Conservation (phyloP, 2,113 vertebrate species). For the Xenus cinereus region DNA sequence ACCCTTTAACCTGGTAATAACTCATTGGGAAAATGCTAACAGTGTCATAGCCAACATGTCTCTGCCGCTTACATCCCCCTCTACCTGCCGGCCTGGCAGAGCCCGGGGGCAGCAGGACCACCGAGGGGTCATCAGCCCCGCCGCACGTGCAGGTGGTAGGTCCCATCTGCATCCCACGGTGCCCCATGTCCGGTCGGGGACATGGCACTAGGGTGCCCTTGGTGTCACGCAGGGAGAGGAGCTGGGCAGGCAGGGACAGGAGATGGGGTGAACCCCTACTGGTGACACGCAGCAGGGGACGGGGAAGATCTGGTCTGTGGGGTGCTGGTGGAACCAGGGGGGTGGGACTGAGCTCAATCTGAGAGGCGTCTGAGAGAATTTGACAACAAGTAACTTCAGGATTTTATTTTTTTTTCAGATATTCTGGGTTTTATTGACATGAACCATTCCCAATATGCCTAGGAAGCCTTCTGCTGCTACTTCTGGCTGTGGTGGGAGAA, state of each 20-base stretch:
- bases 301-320: neutral
- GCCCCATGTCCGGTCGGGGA: fast-evolving
- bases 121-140: fast-evolving
- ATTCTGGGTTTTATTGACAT: neutral
- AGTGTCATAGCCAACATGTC: constrained; percentile 6
- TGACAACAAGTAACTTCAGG: neutral
- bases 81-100: neutral
- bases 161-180: fast-evolving
- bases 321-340: neutral
- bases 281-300: neutral
- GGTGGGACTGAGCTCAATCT: neutral
- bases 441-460: neutral
- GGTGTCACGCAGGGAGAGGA: neutral
- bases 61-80: neutral
- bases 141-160: fast-evolving
- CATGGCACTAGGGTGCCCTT: neutral
- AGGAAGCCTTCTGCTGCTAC: neutral
- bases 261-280: fast-evolving
- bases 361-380: neutral
- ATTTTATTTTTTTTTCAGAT: neutral
- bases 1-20: constrained; percentile 78
- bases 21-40: constrained; percentile 61
- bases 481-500: neutral
- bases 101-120: neutral
- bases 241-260: neutral